These are phyloP conservation scores for Calliphora vomitoria DNA, from an alignment of 2,888 invertebrate genomes.

Conservation along the genomic window DNA sequence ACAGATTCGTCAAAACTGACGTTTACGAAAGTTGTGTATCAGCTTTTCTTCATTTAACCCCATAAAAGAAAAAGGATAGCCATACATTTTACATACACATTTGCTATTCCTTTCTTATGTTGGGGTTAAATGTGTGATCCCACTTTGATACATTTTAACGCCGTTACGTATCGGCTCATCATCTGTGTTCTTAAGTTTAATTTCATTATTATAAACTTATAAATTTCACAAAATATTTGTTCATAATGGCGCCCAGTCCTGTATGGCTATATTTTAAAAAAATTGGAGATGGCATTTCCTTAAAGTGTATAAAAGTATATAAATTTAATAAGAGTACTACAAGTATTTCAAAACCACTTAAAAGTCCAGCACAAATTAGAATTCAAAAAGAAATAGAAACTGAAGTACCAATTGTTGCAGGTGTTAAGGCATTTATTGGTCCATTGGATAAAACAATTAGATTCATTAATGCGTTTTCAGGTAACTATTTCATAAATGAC, in stretches of 20 bases:
- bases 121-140: no score
- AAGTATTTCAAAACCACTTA: background rate
- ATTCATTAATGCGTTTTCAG: background rate
- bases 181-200: no score
- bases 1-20: no score
- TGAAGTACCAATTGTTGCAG: background rate
- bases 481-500: slow-evolving; percentile 17
- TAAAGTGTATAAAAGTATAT: background rate
- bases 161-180: no score
- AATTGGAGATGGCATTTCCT: background rate
- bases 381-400: background rate
- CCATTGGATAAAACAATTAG: background rate
- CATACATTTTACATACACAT: no score
- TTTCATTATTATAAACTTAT: no score
- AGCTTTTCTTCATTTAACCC: no score
- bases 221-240: no score
- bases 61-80: no score
- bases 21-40: no score
- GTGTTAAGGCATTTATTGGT: background rate
- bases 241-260: slow-evolving; percentile 21
- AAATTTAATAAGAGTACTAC: slow-evolving; percentile 30
- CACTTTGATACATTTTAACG: no score
- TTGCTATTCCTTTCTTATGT: no score
- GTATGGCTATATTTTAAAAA: slow-evolving; percentile 21
- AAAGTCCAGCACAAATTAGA: slow-evolving; percentile 1